Conservation (phyloP, 2,888 invertebrate species). For the Athalia rosae region DNA sequence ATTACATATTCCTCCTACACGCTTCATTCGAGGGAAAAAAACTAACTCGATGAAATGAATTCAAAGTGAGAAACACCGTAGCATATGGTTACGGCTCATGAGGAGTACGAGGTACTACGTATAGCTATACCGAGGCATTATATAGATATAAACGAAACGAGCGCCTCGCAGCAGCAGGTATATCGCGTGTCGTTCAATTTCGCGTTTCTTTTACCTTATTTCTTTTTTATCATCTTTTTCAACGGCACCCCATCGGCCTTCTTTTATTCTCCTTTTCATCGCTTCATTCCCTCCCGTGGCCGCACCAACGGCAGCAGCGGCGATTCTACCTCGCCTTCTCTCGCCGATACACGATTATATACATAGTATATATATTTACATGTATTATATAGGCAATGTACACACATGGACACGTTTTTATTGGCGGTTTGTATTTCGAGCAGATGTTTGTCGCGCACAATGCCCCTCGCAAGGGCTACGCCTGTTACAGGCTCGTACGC, state of each 20-base stretch:
- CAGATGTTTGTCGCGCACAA: conserved; percentile 69
- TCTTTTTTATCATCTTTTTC: neutral
- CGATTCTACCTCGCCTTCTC: neutral
- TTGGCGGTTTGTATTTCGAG: conserved; percentile 72
- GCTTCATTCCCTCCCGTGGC: conserved; percentile 22
- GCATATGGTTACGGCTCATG: too few species aligned
- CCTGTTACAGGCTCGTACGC: conserved; percentile 65
- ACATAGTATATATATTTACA: conserved; percentile 10
- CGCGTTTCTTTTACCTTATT: conserved; percentile 25
- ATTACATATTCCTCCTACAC: conserved; percentile 16
- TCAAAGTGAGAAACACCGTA: conserved; percentile 22
- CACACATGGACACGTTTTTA: conserved; percentile 63
- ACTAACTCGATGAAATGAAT: neutral
- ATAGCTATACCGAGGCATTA: neutral
- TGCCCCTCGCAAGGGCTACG: conserved; percentile 60
- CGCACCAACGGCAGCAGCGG: neutral
- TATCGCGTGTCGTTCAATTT: conserved; percentile 42
- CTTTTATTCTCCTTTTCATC: conserved; percentile 37
- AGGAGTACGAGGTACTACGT: too few species aligned
- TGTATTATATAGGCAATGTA: neutral
- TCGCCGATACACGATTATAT: neutral
- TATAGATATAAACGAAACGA: conserved; percentile 6
- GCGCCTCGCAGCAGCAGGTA: conserved; percentile 18
- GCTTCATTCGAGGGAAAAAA: conserved; percentile 1
- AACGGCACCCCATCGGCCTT: conserved; percentile 21